These are phyloP conservation scores for Physella acuta DNA, from an alignment of 1,140 invertebrate species.

Conservation along the genomic window DNA sequence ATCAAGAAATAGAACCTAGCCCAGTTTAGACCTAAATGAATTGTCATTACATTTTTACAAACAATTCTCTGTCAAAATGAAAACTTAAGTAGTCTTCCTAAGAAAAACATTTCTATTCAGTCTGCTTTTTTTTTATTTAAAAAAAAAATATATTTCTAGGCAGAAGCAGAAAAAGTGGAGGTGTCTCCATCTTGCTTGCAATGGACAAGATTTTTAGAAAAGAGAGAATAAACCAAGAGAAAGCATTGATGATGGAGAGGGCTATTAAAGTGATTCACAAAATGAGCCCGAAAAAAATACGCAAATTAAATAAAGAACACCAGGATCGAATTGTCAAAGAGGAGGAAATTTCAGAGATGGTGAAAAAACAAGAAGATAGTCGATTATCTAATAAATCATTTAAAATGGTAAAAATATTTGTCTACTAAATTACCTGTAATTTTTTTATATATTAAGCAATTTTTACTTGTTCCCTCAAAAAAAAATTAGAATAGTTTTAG, in stretches of 20 bases:
- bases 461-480: neutral
- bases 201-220: conserved; percentile 15
- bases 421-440: neutral
- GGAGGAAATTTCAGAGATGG: neutral
- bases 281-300: conserved; percentile 8
- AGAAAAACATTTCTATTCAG: no score
- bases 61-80: no score
- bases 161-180: conserved; percentile 27
- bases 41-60: no score
- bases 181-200: conserved; percentile 25
- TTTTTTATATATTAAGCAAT: neutral
- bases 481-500: neutral
- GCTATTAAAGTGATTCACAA: conserved; percentile 19
- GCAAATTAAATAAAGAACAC: neutral
- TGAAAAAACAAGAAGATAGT: neutral
- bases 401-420: neutral
- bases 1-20: no score
- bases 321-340: neutral
- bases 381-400: neutral
- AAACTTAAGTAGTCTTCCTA: no score
- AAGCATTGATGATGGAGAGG: conserved; percentile 26
- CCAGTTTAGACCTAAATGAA: no score
- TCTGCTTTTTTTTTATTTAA: no score
- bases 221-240: conserved; percentile 24
- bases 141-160: no score